Conservation (phyloP, 2,797 vertebrate genomes). For the Squalus acanthias region DNA sequence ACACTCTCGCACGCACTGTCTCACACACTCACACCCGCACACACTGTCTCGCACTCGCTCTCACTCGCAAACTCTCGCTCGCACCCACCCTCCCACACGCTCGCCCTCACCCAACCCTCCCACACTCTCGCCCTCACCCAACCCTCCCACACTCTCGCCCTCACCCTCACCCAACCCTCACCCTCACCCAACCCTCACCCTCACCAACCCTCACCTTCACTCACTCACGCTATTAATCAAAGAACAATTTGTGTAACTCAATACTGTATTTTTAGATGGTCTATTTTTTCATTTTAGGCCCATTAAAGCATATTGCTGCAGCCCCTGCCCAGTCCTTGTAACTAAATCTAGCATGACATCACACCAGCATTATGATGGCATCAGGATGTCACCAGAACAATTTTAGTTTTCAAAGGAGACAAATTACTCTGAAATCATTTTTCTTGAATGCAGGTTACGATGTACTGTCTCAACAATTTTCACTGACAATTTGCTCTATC, state of each 20-base stretch:
- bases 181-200: too few relatives aligned
- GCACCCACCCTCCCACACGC: too few relatives aligned
- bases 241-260: background rate
- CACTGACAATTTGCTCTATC: background rate
- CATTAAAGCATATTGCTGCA: background rate
- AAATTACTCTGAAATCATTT: constrained; percentile 16
- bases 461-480: constrained; percentile 5
- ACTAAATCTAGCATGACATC: constrained; percentile 20
- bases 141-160: too few relatives aligned
- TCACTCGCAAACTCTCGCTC: background rate
- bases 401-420: background rate
- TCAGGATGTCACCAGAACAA: background rate
- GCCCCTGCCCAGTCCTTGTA: background rate
- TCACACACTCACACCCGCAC: too few relatives aligned
- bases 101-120: too few relatives aligned
- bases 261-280: background rate
- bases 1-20: background rate
- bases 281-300: background rate
- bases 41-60: too few relatives aligned
- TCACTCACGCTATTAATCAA: background rate
- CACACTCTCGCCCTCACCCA: too few relatives aligned
- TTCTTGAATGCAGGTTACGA: constrained; percentile 5
- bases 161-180: too few relatives aligned
- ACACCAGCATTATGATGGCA: constrained; percentile 10
- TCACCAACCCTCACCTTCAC: too few relatives aligned